Base-by-base conservation (phyloP, 2,888 invertebrate species). In the Drosophila formosana region DNA sequence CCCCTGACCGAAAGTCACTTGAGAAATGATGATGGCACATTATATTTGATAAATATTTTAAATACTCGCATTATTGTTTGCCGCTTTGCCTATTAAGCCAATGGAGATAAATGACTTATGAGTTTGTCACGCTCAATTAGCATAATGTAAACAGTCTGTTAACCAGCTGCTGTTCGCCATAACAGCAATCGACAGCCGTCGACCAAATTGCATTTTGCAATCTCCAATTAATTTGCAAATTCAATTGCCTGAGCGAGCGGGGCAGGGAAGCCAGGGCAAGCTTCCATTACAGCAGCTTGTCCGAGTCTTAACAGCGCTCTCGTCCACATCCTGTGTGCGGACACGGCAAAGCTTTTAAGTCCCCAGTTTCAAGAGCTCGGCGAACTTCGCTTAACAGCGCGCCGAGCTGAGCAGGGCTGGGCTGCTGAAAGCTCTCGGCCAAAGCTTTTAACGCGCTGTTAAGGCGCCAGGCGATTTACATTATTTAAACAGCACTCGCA, bases 241-340 rank as follows among this genome's bases (percentile, higher is more conserved):
- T 80, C 30, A 49, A 45, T 34, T 55, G 47, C 55, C 45, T 23
- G 39, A 37, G 49, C 45, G 43, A 73, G 75, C 61, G n/a, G n/a
- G n/a, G n/a, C n/a, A n/a, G n/a, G n/a, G n/a, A n/a, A n/a, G n/a
- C 55, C 45, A 25, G 39, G 41, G 49, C 45, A 46, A 73, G 75
- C 61, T 78, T 53, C 61, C 69, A 65, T 78, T 75, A 68, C 74
- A 78, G 60, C 62, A 57, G 81, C 78, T 70, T 80, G 75, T 66
- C 60, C 57, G 58, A 65, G 67, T 68, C 67, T 84, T 82, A 76
- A 82, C 88, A 82, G 82, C 47, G 39, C 13, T 26, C 47, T 58
- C 37, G 64, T 53, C 75, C 83, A 82, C 86, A 78, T 83, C 83
- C 83, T 88, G 83, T 73, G 86, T 88, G 83, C 72, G 86, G 83